These are phyloP conservation scores for Megalurothrips usitatus DNA, from an alignment of 2,888 invertebrate species.

Conservation along the genomic window DNA sequence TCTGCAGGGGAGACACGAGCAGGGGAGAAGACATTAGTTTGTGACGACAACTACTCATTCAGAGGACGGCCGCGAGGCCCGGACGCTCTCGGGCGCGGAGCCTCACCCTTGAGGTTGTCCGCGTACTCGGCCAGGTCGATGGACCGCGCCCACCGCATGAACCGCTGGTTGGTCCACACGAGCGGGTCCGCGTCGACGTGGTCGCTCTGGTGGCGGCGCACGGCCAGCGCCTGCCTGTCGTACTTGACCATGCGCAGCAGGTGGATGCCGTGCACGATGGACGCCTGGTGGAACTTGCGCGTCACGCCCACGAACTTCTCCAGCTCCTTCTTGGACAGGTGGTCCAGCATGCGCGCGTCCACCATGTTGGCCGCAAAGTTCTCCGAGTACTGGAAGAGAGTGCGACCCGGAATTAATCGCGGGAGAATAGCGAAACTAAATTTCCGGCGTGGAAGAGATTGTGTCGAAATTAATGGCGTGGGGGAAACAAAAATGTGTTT, in stretches of 20 bases:
- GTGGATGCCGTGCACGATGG: constrained; percentile 90
- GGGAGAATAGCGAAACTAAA: too few species aligned
- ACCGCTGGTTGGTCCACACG: constrained; percentile 93
- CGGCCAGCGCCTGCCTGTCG: constrained; percentile 84
- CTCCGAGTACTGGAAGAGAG: constrained; percentile 78
- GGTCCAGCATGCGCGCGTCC: constrained; percentile 89
- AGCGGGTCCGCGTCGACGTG: constrained; percentile 84
- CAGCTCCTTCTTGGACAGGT: constrained; percentile 87
- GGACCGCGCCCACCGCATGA: constrained; percentile 88
- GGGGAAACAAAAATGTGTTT: background rate
- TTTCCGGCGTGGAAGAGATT: too few species aligned
- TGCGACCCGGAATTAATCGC: too few species aligned
- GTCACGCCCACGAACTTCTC: constrained; percentile 90
- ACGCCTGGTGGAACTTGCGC: constrained; percentile 90
- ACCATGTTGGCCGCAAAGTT: constrained; percentile 84
- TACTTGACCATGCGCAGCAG: constrained; percentile 87
- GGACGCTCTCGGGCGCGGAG: background rate
- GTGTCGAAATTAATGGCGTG: too few species aligned
- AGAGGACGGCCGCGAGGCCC: too few species aligned
- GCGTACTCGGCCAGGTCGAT: constrained; percentile 93
- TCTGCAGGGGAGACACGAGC: constrained; percentile 52
- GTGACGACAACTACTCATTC: too few species aligned
- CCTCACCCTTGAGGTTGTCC: constrained; percentile 80
- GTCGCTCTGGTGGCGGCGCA: constrained; percentile 83
- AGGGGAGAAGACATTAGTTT: too few species aligned